Conservation (phyloP, 2,797 vertebrate species). For the Numenius phaeopus region DNA sequence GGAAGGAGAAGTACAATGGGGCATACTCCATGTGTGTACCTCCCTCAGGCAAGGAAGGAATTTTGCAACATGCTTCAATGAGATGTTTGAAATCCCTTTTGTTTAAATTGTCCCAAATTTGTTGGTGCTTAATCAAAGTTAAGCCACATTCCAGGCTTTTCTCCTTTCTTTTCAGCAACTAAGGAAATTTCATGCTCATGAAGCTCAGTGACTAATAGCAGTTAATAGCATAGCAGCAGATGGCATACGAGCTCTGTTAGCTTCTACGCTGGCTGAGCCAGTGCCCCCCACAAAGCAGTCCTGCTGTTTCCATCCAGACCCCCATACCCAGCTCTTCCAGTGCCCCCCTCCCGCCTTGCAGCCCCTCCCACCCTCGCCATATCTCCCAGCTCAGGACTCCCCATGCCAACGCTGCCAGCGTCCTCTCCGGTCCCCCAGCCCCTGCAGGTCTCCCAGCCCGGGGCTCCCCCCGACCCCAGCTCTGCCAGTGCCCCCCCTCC, state of each 20-base stretch:
- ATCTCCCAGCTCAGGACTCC: neutral
- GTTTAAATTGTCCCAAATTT: slow-evolving; percentile 73
- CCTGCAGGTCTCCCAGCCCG: accelerated
- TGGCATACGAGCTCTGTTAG: slow-evolving; percentile 60
- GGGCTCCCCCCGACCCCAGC: accelerated
- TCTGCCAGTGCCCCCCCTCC: neutral
- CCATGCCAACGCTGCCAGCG: accelerated
- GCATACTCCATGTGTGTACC: neutral
- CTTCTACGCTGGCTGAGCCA: neutral
- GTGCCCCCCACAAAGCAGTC: slow-evolving; percentile 46
- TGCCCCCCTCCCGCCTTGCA: neutral
- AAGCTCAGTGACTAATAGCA: slow-evolving; percentile 66
- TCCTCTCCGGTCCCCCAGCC: neutral
- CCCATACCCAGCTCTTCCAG: neutral
- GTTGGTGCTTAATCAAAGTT: slow-evolving; percentile 70
- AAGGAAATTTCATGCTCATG: slow-evolving; percentile 69
- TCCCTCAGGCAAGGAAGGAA: slow-evolving; percentile 55
- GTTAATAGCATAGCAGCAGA: slow-evolving; percentile 66
- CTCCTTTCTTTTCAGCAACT: slow-evolving; percentile 49
- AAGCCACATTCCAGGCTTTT: slow-evolving; percentile 67
- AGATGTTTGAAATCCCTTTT: slow-evolving; percentile 59
- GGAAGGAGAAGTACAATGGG: slow-evolving; percentile 50
- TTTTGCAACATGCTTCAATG: slow-evolving; percentile 55
- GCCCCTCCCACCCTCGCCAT: accelerated
- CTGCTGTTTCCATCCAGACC: slow-evolving; percentile 19